These are phyloP conservation scores for Eutrigla gurnardus DNA, from an alignment of 2,797 vertebrate species.

Conservation along the genomic window DNA sequence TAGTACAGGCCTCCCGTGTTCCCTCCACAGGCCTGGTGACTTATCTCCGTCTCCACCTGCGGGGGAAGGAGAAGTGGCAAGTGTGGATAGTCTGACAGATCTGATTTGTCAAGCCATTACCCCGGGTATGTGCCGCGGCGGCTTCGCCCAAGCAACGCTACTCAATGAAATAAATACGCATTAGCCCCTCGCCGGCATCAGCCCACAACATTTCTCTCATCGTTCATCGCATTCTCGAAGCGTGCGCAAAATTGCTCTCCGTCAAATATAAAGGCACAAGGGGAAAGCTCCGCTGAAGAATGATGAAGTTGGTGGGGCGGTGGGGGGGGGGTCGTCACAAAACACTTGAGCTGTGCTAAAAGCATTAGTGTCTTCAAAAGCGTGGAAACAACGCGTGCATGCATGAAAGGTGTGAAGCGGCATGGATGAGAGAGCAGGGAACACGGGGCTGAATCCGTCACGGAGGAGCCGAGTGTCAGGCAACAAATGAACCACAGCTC, in stretches of 20 bases:
- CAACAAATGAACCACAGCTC: slow-evolving; percentile 34
- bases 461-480: slow-evolving; percentile 25
- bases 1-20: slow-evolving; percentile 6
- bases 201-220: slow-evolving; percentile 50
- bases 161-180: slow-evolving; percentile 76
- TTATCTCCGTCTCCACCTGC: slow-evolving; percentile 53
- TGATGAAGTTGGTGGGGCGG: slow-evolving; percentile 12
- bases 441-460: slow-evolving; percentile 43
- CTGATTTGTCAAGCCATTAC: slow-evolving; percentile 80
- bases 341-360: slow-evolving; percentile 61
- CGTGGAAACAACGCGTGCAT: slow-evolving; percentile 47
- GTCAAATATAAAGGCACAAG: slow-evolving; percentile 37
- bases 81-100: slow-evolving; percentile 74
- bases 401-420: slow-evolving; percentile 39
- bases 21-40: slow-evolving; percentile 22
- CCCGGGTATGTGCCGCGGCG: slow-evolving; percentile 46
- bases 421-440: slow-evolving; percentile 55
- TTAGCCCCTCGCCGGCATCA: slow-evolving; percentile 57
- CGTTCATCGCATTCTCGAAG: slow-evolving; percentile 36
- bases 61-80: slow-evolving; percentile 62
- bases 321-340: slow-evolving; percentile 4
- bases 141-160: slow-evolving; percentile 54
- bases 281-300: slow-evolving; percentile 22
- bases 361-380: slow-evolving; percentile 57
- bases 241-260: slow-evolving; percentile 59